Evolutionary conservation across 2,113 vertebrate genomes (phyloP), one percentile per base, ranked within the genome.

Genomic region (Podarcis cretensis): DNA sequence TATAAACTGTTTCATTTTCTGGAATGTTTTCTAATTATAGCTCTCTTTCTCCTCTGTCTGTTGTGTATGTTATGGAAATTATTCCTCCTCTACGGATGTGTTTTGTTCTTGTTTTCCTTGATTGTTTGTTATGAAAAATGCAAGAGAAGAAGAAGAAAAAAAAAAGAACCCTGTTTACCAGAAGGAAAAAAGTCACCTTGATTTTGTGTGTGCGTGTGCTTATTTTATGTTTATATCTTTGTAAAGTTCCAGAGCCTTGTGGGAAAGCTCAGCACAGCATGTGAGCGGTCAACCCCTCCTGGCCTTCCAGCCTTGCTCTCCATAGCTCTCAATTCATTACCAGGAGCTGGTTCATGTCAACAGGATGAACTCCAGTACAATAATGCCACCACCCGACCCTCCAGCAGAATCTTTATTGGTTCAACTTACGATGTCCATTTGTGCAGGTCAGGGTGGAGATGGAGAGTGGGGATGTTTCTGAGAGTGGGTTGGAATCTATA

Each of bases 91-190:
- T 87, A 81, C 92, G 93, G 93, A 91, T 90, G 85, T 93, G 93
- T 92, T n/a, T 79, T 35, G 83, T 18, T 4, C 90, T 93, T 5
- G 7, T 37, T 84, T 59, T 92, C 59, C 65, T 54, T 77, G 87
- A 78, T 84, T 89, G 88, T 86, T 93, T 6, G 9, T 95, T 92
- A 89, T 94, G 88, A 95, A 43, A 5, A 94, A 89, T 92, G 93
- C 43, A 77, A 88, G 73, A 88, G 68, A 83, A 94, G 81, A 94
- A 37, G 35, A n/a, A n/a, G n/a, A 63, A 95, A 95, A 93, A 63
- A 83, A 94, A 78, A 94, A 63, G 48, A 95, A 95, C 93, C 91
- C 92, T 94, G 86, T 95, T 93, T 94, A 95, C 90, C 89, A 89
- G 92, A 95, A 95, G 90, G 93, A 35, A 81, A 74, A 89, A 89